Percentiles rank a stretch among this genome's conserved stretches.
phyloP scores from a whole-genome alignment of 2,797 vertebrate species.

The Xenops minutus region DNA sequence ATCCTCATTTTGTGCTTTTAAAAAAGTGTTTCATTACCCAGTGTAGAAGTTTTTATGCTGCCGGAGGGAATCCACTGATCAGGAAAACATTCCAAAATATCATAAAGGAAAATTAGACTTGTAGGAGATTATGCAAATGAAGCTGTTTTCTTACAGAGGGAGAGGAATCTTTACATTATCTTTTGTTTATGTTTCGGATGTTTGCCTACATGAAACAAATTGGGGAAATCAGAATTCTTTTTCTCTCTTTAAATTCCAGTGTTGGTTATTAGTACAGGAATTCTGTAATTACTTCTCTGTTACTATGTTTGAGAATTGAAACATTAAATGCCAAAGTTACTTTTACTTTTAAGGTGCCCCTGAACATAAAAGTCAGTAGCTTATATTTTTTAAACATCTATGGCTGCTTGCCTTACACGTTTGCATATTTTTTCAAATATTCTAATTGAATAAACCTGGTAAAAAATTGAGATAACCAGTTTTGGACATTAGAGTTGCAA shows the following conservation, averaged over 20 bases:
- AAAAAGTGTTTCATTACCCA: slow-evolving; percentile 5
- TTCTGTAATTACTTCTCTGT: background rate
- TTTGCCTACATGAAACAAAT: background rate
- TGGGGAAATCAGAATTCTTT: background rate
- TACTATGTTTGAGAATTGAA: background rate
- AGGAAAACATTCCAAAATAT: slow-evolving; percentile 29
- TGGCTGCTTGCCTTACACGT: background rate
- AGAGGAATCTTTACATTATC: background rate
- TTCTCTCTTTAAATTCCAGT: background rate
- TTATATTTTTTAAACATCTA: background rate
- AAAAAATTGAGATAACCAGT: background rate
- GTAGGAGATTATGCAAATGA: slow-evolving; percentile 19
- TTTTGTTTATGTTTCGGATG: background rate
- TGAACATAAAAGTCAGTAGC: background rate
- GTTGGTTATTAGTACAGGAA: background rate
- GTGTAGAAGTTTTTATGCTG: background rate
- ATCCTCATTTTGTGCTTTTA: background rate
- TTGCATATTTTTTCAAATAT: background rate
- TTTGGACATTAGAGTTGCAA: background rate
- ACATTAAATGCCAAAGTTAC: background rate
- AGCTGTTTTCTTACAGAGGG: background rate
- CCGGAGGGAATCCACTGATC: background rate
- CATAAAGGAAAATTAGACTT: slow-evolving; percentile 8
- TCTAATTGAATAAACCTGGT: background rate
- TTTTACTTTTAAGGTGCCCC: background rate